phyloP scores from a whole-genome alignment of 2,113 vertebrate species.

The Chauna torquata region DNA sequence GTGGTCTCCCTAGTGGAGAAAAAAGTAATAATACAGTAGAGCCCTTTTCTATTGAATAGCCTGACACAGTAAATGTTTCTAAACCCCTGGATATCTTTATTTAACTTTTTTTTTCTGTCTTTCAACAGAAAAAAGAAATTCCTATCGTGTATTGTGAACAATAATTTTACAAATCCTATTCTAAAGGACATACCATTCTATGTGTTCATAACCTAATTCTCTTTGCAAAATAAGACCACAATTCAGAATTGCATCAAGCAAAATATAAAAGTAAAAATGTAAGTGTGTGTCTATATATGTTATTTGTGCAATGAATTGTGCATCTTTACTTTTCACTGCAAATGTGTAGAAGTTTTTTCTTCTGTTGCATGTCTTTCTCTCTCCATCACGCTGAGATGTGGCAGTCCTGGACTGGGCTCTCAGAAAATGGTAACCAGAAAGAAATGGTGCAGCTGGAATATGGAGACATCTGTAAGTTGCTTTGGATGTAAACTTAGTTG shows the following conservation, averaged over 20 bases:
- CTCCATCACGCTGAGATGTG: background rate
- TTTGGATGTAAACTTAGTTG: background rate
- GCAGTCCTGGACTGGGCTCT: background rate
- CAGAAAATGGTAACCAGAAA: background rate
- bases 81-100: background rate
- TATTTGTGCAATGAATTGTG: background rate
- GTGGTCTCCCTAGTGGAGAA: background rate
- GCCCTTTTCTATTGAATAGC: conserved; percentile 16
- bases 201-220: background rate
- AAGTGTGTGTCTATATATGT: accelerated
- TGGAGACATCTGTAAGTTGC: background rate
- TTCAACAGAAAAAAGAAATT: background rate
- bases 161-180: background rate
- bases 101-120: background rate
- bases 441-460: background rate
- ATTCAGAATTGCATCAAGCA: background rate
- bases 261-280: background rate
- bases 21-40: background rate
- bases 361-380: background rate
- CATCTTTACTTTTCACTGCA: background rate
- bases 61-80: conserved; percentile 21
- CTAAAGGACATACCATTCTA: background rate
- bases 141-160: background rate
- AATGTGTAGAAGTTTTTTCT: background rate
- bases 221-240: background rate